Evolutionary conservation across 2,888 invertebrate species (phyloP).

Genomic region (Drosophila imparisetae): DNA sequence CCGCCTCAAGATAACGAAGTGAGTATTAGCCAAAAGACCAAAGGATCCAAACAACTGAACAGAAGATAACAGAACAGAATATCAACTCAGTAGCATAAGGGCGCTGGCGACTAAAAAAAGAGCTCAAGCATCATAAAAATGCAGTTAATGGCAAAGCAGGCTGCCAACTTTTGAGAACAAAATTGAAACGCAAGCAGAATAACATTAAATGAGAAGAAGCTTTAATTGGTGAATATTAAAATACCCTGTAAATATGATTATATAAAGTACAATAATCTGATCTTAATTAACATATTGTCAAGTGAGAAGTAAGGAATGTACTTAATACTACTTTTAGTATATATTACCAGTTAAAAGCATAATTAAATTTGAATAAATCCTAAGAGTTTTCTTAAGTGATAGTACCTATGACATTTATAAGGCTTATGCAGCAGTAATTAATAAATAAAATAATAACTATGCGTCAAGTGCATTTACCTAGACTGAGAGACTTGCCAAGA

Average conservation of each 20-base stretch:
- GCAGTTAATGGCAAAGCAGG: conserved; percentile 45
- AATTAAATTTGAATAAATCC: not conserved
- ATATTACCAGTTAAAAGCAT: not conserved
- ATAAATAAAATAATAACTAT: not conserved
- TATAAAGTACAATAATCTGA: too few species aligned
- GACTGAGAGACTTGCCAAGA: not conserved
- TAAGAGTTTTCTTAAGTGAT: not conserved
- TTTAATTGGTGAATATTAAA: not conserved
- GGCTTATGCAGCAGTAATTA: not conserved
- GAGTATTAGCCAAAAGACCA: conserved; percentile 69
- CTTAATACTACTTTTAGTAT: not conserved
- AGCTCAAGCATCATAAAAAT: conserved; percentile 52
- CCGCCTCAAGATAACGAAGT: conserved; percentile 98
- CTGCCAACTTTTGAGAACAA: conserved; percentile 10
- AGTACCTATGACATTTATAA: not conserved
- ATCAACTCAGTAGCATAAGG: conserved; percentile 19
- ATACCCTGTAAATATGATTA: not conserved
- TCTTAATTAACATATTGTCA: not conserved
- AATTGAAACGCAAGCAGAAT: conserved; percentile 15
- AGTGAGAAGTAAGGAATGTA: not conserved
- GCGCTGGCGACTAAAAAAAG: conserved; percentile 10
- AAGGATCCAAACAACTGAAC: conserved; percentile 8
- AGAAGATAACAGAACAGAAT: conserved; percentile 10
- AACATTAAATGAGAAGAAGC: conserved; percentile 15
- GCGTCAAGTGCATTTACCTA: not conserved